Conservation (phyloP, 2,113 vertebrate genomes). For the Myiopsitta monachus region DNA sequence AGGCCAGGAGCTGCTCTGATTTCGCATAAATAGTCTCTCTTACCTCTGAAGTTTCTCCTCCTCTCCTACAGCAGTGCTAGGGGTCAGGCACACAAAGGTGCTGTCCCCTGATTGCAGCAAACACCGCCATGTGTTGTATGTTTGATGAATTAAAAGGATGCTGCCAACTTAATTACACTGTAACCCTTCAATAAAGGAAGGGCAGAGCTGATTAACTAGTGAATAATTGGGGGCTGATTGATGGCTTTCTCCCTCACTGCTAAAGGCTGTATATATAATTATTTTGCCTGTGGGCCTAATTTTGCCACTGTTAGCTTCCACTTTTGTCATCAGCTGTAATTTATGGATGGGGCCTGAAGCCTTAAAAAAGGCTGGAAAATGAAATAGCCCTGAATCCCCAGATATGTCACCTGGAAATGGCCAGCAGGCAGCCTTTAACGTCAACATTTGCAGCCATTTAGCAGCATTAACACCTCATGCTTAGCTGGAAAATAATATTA, state of each 20-base stretch:
- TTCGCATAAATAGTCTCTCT: constrained; percentile 41
- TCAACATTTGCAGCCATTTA: constrained; percentile 74
- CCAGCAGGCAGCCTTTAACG: constrained; percentile 69
- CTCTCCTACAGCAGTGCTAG: constrained; percentile 52
- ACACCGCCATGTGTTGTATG: constrained; percentile 83
- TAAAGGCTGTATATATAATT: constrained; percentile 90
- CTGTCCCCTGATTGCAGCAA: constrained; percentile 76
- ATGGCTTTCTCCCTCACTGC: constrained; percentile 84
- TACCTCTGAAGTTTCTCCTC: constrained; percentile 66
- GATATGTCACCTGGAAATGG: constrained; percentile 78
- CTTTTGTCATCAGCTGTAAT: constrained; percentile 85
- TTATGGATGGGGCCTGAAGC: constrained; percentile 79
- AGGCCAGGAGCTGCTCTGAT: not conserved
- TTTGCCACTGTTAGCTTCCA: constrained; percentile 82
- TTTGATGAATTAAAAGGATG: constrained; percentile 92
- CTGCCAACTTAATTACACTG: constrained; percentile 91
- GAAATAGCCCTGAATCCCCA: constrained; percentile 69
- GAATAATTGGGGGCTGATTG: constrained; percentile 90
- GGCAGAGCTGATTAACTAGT: constrained; percentile 89
- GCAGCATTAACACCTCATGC: constrained; percentile 69
- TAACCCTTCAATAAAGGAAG: constrained; percentile 91
- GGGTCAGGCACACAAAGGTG: constrained; percentile 80
- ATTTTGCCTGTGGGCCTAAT: constrained; percentile 89
- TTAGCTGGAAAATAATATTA: constrained; percentile 68
- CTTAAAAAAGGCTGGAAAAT: constrained; percentile 73